Percentiles rank a stretch among this genome's conserved stretches.
These are phyloP conservation scores for Zapornia atra DNA, from an alignment of 2,113 vertebrate species.

Conservation along the genomic window DNA sequence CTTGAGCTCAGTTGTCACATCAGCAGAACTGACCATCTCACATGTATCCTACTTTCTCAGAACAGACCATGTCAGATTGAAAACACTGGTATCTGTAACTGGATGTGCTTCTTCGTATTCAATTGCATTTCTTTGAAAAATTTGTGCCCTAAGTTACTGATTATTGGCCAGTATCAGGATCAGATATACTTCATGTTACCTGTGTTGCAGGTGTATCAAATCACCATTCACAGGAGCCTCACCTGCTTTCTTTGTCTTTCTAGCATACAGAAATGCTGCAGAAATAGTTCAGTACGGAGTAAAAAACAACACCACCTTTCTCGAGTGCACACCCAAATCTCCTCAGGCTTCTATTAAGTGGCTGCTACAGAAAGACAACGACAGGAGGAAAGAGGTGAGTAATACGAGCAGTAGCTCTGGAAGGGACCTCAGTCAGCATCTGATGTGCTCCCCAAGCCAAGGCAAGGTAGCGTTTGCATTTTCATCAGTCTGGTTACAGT, in stretches of 20 bases:
- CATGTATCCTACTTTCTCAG: background rate
- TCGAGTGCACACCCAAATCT: slow-evolving; percentile 93
- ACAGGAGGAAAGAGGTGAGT: slow-evolving; percentile 95
- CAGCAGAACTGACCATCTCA: background rate
- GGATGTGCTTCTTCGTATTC: background rate
- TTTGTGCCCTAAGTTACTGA: background rate
- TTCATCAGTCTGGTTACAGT: background rate
- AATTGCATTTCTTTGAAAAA: background rate
- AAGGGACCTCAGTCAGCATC: background rate
- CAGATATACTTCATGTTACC: background rate
- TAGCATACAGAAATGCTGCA: slow-evolving; percentile 94
- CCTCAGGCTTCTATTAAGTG: slow-evolving; percentile 94
- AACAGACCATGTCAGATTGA: background rate
- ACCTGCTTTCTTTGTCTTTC: background rate
- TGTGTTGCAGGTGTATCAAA: background rate
- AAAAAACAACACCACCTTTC: slow-evolving; percentile 96
- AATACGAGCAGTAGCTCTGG: background rate
- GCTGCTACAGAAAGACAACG: slow-evolving; percentile 94
- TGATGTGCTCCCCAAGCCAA: background rate
- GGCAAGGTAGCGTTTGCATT: accelerated
- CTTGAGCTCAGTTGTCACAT: background rate
- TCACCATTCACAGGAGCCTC: background rate
- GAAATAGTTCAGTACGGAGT: slow-evolving; percentile 94
- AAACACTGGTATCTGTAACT: background rate
- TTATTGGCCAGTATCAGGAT: background rate